Evolutionary conservation across 2,888 invertebrate genomes (phyloP).

Genomic region (Clivina fossor): DNA sequence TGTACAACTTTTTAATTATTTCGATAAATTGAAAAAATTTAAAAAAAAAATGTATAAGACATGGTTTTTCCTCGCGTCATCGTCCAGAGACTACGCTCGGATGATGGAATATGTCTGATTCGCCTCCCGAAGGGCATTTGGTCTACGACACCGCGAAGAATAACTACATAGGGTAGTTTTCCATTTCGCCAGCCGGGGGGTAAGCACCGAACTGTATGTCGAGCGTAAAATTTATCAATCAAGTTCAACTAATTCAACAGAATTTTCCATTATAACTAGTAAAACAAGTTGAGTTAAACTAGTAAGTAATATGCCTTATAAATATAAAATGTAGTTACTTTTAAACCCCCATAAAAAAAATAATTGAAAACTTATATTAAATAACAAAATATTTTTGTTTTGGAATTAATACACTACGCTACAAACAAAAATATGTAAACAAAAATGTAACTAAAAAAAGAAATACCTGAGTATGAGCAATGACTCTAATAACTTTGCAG

Average conservation of each 20-base stretch:
- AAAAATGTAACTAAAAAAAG: no score
- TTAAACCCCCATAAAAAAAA: no score
- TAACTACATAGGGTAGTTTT: slow-evolving; percentile 40
- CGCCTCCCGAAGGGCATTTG: slow-evolving; percentile 61
- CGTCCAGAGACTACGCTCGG: slow-evolving; percentile 69
- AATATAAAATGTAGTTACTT: no score
- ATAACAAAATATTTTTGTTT: no score
- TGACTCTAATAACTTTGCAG: slow-evolving; percentile 93
- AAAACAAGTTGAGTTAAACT: no score
- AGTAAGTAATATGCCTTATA: slow-evolving; percentile 12
- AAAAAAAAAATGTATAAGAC: slow-evolving; percentile 61
- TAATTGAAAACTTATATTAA: no score
- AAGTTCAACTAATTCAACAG: slow-evolving; percentile 6
- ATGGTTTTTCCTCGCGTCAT: slow-evolving; percentile 73
- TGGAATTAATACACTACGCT: no score
- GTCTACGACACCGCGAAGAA: slow-evolving; percentile 65
- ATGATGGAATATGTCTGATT: slow-evolving; percentile 75
- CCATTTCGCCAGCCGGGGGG: slow-evolving; percentile 51
- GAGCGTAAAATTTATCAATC: no score
- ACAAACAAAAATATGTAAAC: no score
- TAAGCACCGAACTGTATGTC: slow-evolving; percentile 46
- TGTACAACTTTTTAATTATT: no score
- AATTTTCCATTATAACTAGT: no score
- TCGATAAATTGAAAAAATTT: no score
- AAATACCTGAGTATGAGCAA: slow-evolving; percentile 99